Evolutionary conservation across 2,797 vertebrate species (phyloP).

Genomic region (Bucorvus abyssinicus): DNA sequence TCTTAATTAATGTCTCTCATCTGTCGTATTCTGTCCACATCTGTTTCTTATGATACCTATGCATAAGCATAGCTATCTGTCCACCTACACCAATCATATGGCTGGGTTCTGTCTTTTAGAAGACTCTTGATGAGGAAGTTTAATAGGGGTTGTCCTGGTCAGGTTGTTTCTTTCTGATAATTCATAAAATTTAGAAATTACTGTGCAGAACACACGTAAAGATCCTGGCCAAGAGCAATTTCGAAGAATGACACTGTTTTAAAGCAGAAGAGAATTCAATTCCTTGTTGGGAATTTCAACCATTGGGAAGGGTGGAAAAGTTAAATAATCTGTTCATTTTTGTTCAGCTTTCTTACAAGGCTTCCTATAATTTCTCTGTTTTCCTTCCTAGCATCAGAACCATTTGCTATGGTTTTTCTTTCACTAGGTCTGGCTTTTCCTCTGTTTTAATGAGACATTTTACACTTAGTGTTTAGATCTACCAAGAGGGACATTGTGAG

Average conservation of each 20-base stretch:
- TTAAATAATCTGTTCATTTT: slow-evolving; percentile 1
- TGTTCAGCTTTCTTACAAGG: background rate
- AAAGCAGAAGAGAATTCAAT: background rate
- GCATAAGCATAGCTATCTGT: background rate
- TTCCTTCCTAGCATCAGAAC: background rate
- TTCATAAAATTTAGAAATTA: background rate
- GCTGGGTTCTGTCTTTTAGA: background rate
- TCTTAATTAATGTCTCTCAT: slow-evolving; percentile 28
- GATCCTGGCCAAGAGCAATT: background rate
- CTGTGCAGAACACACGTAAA: background rate
- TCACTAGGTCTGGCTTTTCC: background rate
- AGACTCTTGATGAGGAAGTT: background rate
- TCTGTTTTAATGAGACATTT: slow-evolving; percentile 29
- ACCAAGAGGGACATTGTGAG: background rate
- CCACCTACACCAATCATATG: background rate
- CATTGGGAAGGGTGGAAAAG: background rate
- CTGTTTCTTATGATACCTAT: background rate
- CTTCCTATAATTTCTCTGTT: background rate
- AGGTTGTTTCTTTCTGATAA: background rate
- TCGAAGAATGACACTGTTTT: background rate
- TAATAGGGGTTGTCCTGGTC: background rate
- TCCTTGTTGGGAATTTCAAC: background rate
- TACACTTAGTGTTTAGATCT: background rate
- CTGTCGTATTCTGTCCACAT: background rate
- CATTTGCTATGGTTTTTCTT: background rate